Evolutionary conservation across 2,888 invertebrate species (phyloP), one percentile per base, ranked within the genome.

Genomic region (Chrysina gloriosa): DNA sequence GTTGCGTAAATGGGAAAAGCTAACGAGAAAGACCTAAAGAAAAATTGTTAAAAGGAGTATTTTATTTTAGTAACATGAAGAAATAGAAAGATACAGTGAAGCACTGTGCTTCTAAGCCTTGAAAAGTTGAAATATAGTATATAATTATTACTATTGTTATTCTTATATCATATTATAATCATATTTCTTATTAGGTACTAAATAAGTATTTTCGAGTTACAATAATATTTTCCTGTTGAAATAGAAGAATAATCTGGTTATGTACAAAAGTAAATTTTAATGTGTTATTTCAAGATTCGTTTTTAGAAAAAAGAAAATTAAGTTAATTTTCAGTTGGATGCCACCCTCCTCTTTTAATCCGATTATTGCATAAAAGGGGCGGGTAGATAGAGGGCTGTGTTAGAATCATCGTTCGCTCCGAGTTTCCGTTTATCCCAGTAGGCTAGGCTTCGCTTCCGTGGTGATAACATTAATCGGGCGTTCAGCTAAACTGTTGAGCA

Each of bases 401-500:
- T 61, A 61, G 45, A 61, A 42, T 61, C 14, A 27, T 27, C 58
- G 58, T 7, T 27, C 27, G 19, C 25, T n/a, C 2, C 4, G 16
- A 29, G 31, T 16, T 31, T 9, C 31, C 14, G 31, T 31, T 42
- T 1, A 19, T 39, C 27, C 27, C 27, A 3, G 42, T 42, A 42
- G 58, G 58, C 16, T 25, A 19, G n/a, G 23, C 42, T 25, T 5
- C 16, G 23, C 16, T 36, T 19, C 19, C 19, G 42, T 42, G 45
- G 27, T 54, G 34, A 29, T 25, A 50, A 21, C 54, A 34, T 31
- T 54, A 29, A 54, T 31, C 34, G 34, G 31, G 54, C 54, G 54
- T 54, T 21, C 34, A 54, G 42, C 45, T 16, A 25, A 61, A 42
- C 27, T 42, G 58, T 61, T 61, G 58, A 42, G 27, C 39, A 39